Percentiles rank a stretch among this genome's conserved stretches.
Conservation (phyloP, 2,888 invertebrate species). For the Miltochrista miniata region DNA sequence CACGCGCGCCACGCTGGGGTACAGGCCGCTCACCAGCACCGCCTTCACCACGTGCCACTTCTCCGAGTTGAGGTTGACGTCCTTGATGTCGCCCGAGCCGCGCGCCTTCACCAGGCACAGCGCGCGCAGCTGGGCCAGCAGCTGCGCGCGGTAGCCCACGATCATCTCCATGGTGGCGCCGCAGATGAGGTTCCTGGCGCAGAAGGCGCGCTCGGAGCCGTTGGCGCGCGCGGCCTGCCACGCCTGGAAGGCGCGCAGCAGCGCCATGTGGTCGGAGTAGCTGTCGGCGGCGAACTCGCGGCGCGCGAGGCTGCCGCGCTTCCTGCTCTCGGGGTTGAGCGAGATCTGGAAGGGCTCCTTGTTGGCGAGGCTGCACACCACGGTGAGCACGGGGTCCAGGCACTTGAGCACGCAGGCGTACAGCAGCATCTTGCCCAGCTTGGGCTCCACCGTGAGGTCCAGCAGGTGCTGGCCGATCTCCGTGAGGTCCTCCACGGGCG, state of each 20-base stretch:
- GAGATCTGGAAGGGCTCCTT: conserved; percentile 92
- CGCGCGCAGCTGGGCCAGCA: conserved; percentile 91
- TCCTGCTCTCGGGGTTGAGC: conserved; percentile 86
- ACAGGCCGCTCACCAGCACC: conserved; percentile 93
- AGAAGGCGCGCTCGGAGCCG: conserved; percentile 88
- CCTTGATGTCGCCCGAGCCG: conserved; percentile 75
- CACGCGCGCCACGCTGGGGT: conserved; percentile 93
- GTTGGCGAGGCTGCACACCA: conserved; percentile 92
- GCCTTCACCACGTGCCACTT: conserved; percentile 97
- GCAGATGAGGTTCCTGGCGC: conserved; percentile 90
- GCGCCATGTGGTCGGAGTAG: conserved; percentile 95
- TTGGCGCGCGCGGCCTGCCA: conserved; percentile 85
- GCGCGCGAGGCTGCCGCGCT: conserved; percentile 84
- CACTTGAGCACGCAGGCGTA: conserved; percentile 96
- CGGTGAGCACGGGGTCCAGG: conserved; percentile 95
- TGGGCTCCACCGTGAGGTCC: conserved; percentile 96
- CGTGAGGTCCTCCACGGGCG: conserved; percentile 93
- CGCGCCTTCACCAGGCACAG: conserved; percentile 88
- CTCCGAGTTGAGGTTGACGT: conserved; percentile 92
- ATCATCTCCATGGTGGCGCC: conserved; percentile 95
- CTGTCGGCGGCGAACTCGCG: conserved; percentile 89
- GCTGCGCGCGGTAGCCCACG: conserved; percentile 91
- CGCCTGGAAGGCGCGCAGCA: conserved; percentile 91
- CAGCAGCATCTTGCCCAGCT: conserved; percentile 95
- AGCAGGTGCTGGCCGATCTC: conserved; percentile 94